phyloP scores from a whole-genome alignment of 2,113 vertebrate species.

The Perca flavescens region DNA sequence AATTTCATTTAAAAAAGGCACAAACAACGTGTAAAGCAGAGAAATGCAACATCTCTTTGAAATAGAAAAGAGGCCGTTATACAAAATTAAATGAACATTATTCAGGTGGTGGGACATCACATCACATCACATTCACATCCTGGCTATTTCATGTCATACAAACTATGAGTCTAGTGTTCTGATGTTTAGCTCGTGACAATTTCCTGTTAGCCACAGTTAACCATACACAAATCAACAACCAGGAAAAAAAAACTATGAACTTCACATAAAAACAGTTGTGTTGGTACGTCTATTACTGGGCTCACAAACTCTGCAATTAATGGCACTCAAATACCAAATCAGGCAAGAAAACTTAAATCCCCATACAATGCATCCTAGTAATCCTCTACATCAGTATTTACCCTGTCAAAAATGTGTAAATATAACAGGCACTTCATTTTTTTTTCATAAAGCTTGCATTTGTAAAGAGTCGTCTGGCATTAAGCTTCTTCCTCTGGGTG shows the following conservation, averaged over 20 bases:
- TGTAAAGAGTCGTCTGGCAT: conserved; percentile 23
- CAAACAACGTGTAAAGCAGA: conserved; percentile 1
- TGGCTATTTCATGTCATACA: neutral
- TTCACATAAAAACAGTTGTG: neutral
- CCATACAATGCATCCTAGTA: neutral
- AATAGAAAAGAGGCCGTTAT: neutral
- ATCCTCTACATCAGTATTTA: neutral
- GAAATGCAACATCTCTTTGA: neutral
- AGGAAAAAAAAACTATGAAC: neutral
- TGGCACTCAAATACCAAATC: conserved; percentile 11
- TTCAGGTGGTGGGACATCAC: neutral
- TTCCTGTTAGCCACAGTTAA: neutral
- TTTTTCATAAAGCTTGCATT: conserved; percentile 14
- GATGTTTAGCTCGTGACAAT: neutral
- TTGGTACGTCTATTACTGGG: neutral
- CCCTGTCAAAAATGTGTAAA: conserved; percentile 6
- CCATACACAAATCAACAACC: neutral
- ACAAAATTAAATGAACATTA: neutral
- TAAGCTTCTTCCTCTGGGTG: conserved; percentile 8
- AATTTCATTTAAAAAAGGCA: conserved; percentile 28
- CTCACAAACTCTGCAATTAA: neutral
- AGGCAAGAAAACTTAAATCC: neutral
- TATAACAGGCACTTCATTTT: conserved; percentile 38
- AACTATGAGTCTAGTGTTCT: neutral
- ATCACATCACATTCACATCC: neutral